Conservation (phyloP, 2,888 invertebrate species). For the Sphecodes monilicornis region DNA sequence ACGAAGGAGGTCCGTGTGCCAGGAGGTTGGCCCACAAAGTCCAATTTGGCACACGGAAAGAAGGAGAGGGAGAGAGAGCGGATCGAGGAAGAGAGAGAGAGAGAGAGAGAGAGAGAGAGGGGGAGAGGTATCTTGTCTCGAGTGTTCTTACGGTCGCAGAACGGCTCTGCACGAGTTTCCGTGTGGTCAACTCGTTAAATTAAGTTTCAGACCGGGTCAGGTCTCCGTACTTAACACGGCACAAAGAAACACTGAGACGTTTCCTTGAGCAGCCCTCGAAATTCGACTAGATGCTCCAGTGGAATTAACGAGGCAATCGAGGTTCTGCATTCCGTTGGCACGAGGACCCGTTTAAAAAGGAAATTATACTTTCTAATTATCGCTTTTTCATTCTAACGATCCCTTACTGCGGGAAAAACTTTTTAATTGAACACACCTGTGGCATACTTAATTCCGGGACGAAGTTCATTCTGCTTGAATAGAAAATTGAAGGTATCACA, state of each 20-base stretch:
- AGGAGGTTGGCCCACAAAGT: constrained; percentile 10
- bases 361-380: neutral
- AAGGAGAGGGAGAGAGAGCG: neutral
- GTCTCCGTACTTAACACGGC: neutral
- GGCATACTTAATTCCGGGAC: neutral
- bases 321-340: neutral
- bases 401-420: neutral
- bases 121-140: constrained; percentile 1
- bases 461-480: neutral
- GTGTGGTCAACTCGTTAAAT: constrained; percentile 53
- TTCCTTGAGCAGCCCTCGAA: neutral
- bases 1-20: neutral
- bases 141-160: constrained; percentile 40
- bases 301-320: constrained; percentile 10
- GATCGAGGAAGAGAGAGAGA: neutral
- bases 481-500: neutral
- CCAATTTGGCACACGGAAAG: constrained; percentile 46
- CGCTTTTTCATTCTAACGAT: neutral
- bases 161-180: constrained; percentile 24
- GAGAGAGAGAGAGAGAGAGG: neutral
- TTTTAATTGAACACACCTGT: neutral
- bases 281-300: neutral
- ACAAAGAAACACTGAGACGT: constrained; percentile 4
- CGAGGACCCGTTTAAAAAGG: neutral
- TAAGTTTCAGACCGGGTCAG: constrained; percentile 29